A percentile compares a stretch with the other conserved stretches of the same genome.
These are phyloP conservation scores for Eupithecia exiguata DNA, from an alignment of 2,888 invertebrate genomes.

Conservation along the genomic window DNA sequence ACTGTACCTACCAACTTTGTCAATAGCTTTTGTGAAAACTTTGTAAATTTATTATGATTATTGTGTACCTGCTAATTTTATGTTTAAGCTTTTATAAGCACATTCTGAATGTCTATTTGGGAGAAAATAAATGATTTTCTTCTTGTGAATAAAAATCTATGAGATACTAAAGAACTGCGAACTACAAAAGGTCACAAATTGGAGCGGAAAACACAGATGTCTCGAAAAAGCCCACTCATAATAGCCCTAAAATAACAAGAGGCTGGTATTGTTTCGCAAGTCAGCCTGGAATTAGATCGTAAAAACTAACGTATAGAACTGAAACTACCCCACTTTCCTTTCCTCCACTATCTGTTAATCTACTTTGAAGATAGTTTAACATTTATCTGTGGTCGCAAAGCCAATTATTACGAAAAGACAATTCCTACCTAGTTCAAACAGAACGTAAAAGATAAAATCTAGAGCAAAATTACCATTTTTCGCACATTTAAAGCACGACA, in stretches of 20 bases:
- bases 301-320: constrained; percentile 41
- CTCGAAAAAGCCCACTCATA: constrained; percentile 3
- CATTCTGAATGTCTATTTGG: not conserved
- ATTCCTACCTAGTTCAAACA: not conserved
- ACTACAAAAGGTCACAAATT: constrained; percentile 12
- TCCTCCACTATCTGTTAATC: not conserved
- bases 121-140: not conserved
- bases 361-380: not conserved
- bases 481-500: constrained; percentile 2
- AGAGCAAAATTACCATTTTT: constrained; percentile 2
- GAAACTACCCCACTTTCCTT: constrained; percentile 4
- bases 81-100: too few species aligned
- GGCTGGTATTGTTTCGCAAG: constrained; percentile 48
- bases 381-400: not conserved
- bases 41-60: too few species aligned
- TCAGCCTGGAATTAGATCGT: constrained; percentile 58
- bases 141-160: not conserved
- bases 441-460: constrained; percentile 1
- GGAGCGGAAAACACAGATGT: constrained; percentile 11
- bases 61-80: too few species aligned
- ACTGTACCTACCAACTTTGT: too few species aligned
- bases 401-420: constrained; percentile 4
- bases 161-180: not conserved
- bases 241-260: constrained; percentile 17
- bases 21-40: too few species aligned